Evolutionary conservation across 2,113 vertebrate genomes (phyloP), one percentile per base, ranked within the genome.

Genomic region (Eidolon helvum): DNA sequence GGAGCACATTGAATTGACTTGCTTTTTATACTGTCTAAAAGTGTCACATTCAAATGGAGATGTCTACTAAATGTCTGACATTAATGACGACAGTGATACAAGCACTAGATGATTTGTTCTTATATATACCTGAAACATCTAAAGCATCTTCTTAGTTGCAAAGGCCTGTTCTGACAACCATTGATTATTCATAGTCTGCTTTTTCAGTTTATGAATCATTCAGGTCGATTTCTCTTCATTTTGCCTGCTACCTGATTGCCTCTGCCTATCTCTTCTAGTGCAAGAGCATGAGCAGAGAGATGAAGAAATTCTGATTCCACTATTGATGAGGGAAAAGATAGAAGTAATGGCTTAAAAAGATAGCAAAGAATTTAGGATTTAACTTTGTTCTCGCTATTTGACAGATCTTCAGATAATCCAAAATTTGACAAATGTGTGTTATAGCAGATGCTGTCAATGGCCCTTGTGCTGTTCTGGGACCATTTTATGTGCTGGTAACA

Each of bases 151-250:
- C 38, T 74, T 53, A 40, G 50, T 69, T 75, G 59, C 16, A 69
- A 78, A 97, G 57, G 26, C 71, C 90, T 69, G 38, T 26, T 24
- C 55, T 84, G 74, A 72, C 83, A 91, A 88, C 18, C 22, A 40
- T 35, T 80, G 78, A 94, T 87, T 93, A 79, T 61, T 53, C 79
- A 72, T 50, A 50, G 26, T 75, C 78, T 90, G 61, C 45, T 74
- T 90, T 69, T 93, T 43, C 71, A 75, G 57, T 83, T 50, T 87
- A 91, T 90, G 69, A 91, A 93, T 92, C 87, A 95, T 84, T 96
- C 63, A 38, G 43, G 87, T 15, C 33, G n/a, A 48, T 63, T 77
- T 89, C 72, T 82, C 74, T 45, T 91, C 68, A 26, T 53, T 91
- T 59, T 43, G 15, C 55, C n/a, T 11, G 63, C 38, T 11, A 21